Base-by-base conservation (phyloP, 2,797 vertebrate genomes). In the Smutsia temminckii region DNA sequence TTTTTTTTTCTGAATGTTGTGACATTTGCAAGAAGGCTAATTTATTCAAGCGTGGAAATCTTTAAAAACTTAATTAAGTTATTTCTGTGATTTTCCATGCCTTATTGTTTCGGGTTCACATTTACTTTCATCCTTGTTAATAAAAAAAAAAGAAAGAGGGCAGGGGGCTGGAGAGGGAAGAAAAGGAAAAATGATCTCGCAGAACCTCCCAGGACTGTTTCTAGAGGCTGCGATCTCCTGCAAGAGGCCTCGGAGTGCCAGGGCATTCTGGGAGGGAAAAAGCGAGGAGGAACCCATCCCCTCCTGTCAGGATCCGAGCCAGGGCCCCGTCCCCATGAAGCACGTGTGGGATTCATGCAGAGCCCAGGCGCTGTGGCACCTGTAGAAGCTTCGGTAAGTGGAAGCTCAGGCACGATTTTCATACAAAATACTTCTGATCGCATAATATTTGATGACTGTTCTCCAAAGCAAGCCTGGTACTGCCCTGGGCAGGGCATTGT, bases 51-150 rank as follows among this genome's bases (percentile, higher is more conserved):
- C 98, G 98, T 98, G 98, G 98, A 98, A 98, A 98, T 98, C 98
- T 98, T 99, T 98, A 98, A 98, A 98, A 98, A 98, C 98, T 98
- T 99, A 98, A 99, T 99, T 98, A 98, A 98, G 98, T 98, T 98
- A 98, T 98, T 98, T 98, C 98, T 98, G 98, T 98, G 98, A 98
- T 98, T 98, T 97, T 98, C 98, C 97, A 97, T 97, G 98, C 98
- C 95, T 98, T 98, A 98, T 98, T 99, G 98, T 98, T 98, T 98
- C 59, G 80, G 98, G 97, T 98, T 98, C 97, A 93, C 98, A 97
- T 98, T 98, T 98, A 98, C 98, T 98, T 98, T 98, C 98, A 97
- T 98, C 98, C 97, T 97, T 96, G 93, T 97, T 98, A 98, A 98
- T 97, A 69, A 83, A n/a, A 40, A 59, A 6, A 53, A 49, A 59